Evolutionary conservation across 2,888 invertebrate genomes (phyloP).

Genomic region (Lasioglossum oenotherae): DNA sequence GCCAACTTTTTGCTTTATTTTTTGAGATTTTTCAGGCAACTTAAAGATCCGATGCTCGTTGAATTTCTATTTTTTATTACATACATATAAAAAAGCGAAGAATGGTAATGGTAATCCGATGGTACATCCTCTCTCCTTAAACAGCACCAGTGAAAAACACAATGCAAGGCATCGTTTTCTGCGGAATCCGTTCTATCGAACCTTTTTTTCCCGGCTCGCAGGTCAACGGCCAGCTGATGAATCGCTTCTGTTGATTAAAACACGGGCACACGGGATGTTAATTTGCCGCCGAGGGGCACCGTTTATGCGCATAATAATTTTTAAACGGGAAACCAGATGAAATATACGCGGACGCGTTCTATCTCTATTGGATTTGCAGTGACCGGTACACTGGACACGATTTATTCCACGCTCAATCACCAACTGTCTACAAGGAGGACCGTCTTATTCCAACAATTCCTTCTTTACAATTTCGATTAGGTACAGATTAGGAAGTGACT

Average conservation of each 20-base stretch:
- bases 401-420: constrained; percentile 42
- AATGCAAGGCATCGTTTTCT: background rate
- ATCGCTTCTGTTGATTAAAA: constrained; percentile 11
- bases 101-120: too few species aligned
- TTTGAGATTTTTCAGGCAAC: too few species aligned
- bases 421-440: constrained; percentile 32
- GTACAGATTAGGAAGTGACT: constrained; percentile 57
- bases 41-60: too few species aligned
- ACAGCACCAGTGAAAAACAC: too few species aligned
- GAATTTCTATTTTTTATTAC: too few species aligned
- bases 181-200: background rate
- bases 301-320: constrained; percentile 71
- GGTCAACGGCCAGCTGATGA: constrained; percentile 30
- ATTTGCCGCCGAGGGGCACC: constrained; percentile 68
- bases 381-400: constrained; percentile 17
- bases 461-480: constrained; percentile 61
- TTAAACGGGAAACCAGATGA: constrained; percentile 63
- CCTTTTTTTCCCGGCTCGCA: too few species aligned
- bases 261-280: constrained; percentile 46
- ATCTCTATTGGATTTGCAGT: constrained; percentile 9
- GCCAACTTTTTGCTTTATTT: too few species aligned
- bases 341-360: constrained; percentile 55
- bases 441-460: constrained; percentile 47
- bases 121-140: too few species aligned
- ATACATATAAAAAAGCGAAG: too few species aligned